Percentiles rank a stretch among this genome's conserved stretches.
Conservation (phyloP, 2,888 invertebrate species). For the Cephus pygmeus region DNA sequence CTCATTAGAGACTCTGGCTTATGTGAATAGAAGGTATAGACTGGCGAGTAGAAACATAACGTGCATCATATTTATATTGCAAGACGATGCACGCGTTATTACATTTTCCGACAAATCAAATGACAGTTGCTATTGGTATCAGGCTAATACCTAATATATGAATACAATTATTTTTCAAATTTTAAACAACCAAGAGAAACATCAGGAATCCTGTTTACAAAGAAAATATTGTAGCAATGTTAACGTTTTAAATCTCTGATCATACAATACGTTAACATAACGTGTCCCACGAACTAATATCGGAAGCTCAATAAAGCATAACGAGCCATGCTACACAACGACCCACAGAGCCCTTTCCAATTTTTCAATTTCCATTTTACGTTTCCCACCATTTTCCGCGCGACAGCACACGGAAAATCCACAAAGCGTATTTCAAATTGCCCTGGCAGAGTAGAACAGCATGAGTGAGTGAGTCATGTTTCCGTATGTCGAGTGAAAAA, state of each 20-base stretch:
- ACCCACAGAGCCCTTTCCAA: constrained; percentile 21
- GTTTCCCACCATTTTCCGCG: constrained; percentile 38
- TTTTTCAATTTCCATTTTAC: constrained; percentile 44
- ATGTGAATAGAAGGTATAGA: neutral
- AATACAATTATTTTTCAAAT: constrained; percentile 1
- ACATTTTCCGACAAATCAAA: constrained; percentile 29
- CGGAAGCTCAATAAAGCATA: constrained; percentile 38
- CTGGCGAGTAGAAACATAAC: neutral
- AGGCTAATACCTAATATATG: neutral
- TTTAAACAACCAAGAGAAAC: constrained; percentile 10
- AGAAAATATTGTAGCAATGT: constrained; percentile 14
- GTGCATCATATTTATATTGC: neutral
- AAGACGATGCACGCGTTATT: constrained; percentile 29
- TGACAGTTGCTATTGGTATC: constrained; percentile 9
- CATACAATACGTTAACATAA: neutral
- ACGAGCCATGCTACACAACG: constrained; percentile 32
- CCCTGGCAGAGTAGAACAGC: constrained; percentile 20
- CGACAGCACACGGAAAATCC: constrained; percentile 32
- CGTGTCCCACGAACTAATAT: constrained; percentile 30
- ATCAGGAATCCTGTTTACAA: constrained; percentile 22
- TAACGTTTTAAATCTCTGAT: neutral
- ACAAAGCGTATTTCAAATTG: constrained; percentile 38
- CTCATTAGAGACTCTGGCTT: constrained; percentile 16
- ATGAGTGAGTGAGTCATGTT: constrained; percentile 31
- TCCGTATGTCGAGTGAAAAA: neutral